Percentiles rank a stretch among this genome's conserved stretches.
These are phyloP conservation scores for Anas georgica DNA, from an alignment of 2,797 vertebrate genomes.

Conservation along the genomic window DNA sequence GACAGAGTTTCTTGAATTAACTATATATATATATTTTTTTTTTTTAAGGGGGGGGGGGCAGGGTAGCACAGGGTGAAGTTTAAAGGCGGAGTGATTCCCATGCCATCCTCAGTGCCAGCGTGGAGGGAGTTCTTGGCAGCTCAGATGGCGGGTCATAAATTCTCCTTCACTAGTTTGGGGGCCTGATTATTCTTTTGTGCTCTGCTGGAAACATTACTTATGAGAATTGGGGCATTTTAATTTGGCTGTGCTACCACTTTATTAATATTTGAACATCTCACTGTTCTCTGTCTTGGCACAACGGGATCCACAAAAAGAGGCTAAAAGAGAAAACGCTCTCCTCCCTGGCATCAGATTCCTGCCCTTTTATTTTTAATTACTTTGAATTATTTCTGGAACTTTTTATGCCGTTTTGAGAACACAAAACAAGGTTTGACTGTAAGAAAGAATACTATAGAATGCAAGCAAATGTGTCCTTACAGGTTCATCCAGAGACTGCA, in stretches of 20 bases:
- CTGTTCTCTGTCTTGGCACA: conserved; percentile 68
- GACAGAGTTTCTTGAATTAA: neutral
- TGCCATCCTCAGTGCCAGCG: neutral
- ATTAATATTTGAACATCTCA: conserved; percentile 73
- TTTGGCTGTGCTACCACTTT: conserved; percentile 67
- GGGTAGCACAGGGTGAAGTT: neutral
- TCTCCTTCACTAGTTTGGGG: conserved; percentile 64
- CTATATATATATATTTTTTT: no score
- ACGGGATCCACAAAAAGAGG: conserved; percentile 50
- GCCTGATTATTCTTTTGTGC: conserved; percentile 68
- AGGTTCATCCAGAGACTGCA: conserved; percentile 41
- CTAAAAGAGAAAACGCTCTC: conserved; percentile 50
- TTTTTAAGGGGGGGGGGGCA: no score
- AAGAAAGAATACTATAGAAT: conserved; percentile 32
- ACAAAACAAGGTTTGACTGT: conserved; percentile 55
- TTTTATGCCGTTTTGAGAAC: conserved; percentile 56
- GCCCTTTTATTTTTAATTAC: conserved; percentile 73
- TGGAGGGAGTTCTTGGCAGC: conserved; percentile 55
- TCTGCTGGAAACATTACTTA: conserved; percentile 70
- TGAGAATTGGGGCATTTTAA: conserved; percentile 75
- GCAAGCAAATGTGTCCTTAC: conserved; percentile 43
- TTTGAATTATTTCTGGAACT: conserved; percentile 69
- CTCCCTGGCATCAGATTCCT: conserved; percentile 29
- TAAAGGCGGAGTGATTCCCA: neutral
- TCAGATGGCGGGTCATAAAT: conserved; percentile 60